phyloP scores from a whole-genome alignment of 2,888 invertebrate genomes.

The Lysandra coridon region DNA sequence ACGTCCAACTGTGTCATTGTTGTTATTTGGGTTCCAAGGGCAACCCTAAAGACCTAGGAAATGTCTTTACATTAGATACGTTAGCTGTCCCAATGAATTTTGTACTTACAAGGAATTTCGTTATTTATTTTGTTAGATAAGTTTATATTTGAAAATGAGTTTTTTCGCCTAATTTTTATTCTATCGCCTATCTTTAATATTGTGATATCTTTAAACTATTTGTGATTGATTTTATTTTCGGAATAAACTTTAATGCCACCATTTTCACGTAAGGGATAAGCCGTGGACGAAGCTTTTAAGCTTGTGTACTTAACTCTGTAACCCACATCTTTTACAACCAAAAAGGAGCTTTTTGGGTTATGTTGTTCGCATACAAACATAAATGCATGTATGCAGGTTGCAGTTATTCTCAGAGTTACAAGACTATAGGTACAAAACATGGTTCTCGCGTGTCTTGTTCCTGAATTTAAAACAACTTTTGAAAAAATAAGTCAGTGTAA shows the following conservation, averaged over 20 bases:
- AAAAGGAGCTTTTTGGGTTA: background rate
- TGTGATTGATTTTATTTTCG: background rate
- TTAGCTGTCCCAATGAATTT: background rate
- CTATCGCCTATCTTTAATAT: background rate
- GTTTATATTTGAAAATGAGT: background rate
- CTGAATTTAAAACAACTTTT: background rate
- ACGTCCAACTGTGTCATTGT: background rate
- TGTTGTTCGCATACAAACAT: background rate
- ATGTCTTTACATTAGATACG: conserved; percentile 6
- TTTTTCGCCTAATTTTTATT: background rate
- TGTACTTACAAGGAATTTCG: background rate
- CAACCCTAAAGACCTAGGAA: background rate
- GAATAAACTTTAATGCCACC: background rate
- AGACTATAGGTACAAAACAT: background rate
- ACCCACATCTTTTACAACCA: background rate
- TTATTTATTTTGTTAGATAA: too few relatives aligned
- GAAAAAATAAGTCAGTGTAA: background rate
- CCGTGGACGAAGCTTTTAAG: background rate
- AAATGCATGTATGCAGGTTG: background rate
- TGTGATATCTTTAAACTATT: background rate
- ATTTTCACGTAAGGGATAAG: background rate
- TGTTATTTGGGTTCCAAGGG: background rate
- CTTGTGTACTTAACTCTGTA: background rate
- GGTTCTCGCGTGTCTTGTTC: background rate
- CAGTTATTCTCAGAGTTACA: background rate